Evolutionary conservation across 2,888 invertebrate species (phyloP), one percentile per base, ranked within the genome.

Genomic region (Diplolepis rosae): DNA sequence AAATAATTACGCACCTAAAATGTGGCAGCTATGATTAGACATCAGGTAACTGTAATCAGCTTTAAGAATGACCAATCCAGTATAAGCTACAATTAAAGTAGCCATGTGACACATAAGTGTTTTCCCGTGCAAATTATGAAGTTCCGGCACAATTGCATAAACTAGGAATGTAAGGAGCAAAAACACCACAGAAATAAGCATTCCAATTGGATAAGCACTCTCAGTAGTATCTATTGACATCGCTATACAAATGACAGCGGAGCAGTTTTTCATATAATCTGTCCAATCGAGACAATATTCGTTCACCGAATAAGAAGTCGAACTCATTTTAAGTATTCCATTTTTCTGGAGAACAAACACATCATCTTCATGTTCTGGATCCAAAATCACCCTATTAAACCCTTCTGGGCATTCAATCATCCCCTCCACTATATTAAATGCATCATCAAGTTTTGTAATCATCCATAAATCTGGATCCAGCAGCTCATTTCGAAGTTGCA

Each of bases 61-160:
- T 28, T 83, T 84, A 2, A 82, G 76, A n/a, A 82, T n/a, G 9
- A 76, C 72, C n/a, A 86, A 74, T 6, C 74, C 73, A 5, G 75
- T 32, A 70, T 84, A 86, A 28, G 82, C 84, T 32, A 83, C 30
- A 39, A 83, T 74, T 0, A 88, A 80, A 18, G 78, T 76, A 4
- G 71, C 77, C 7, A 85, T 77, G 74, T 87, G 83, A 18, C 75
- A 75, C 80, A 85, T 82, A 7, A 88, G 73, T 4, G 81, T 83
- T 61, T 79, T 71, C 2, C 88, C 88, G 30, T 87, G 86, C n/a
- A 88, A 78, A 69, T 84, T 88, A 32, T 80, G 79, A 66, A 88
- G 71, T 66, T 84, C 79, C 4, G 84, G 81, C 4, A 88, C 69
- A 1, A 84, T 22, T 2, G 81, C 75, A 75, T 88, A 88, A n/a